A percentile compares a stretch with the other conserved stretches of the same genome.
Conservation (phyloP, 2,797 vertebrate species). For the Pteronotus mesoamericanus region DNA sequence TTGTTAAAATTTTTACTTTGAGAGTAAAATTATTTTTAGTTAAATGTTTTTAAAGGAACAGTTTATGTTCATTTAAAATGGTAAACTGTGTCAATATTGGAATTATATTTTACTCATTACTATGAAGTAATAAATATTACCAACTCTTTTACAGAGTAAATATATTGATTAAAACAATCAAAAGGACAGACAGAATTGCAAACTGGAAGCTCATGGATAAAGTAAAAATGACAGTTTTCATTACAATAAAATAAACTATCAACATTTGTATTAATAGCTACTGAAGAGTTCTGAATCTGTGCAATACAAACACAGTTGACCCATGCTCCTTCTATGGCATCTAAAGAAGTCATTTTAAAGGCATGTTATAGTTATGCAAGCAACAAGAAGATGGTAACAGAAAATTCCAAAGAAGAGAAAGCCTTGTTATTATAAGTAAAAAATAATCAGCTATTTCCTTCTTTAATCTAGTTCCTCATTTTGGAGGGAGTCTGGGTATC, state of each 20-base stretch:
- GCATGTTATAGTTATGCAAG: neutral
- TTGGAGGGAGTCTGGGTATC: neutral
- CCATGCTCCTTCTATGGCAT: neutral
- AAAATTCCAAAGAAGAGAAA: neutral
- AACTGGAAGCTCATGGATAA: neutral
- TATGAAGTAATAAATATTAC: neutral
- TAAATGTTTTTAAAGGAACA: neutral
- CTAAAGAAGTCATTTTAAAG: neutral
- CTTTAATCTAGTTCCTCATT: neutral
- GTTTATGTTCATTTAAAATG: neutral
- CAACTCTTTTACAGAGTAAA: neutral
- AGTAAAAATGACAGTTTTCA: neutral
- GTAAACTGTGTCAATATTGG: neutral
- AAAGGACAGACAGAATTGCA: neutral
- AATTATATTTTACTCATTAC: neutral
- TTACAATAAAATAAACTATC: neutral
- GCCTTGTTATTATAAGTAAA: neutral
- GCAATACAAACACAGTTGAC: neutral
- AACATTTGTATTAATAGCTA: neutral
- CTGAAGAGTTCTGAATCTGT: neutral
- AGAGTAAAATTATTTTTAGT: neutral
- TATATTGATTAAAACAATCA: neutral
- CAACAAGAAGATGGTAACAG: neutral
- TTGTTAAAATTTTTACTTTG: neutral
- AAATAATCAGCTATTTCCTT: neutral